Percentiles rank a stretch among this genome's conserved stretches.
phyloP scores from a whole-genome alignment of 2,113 vertebrate genomes.

The Cavia porcellus region DNA sequence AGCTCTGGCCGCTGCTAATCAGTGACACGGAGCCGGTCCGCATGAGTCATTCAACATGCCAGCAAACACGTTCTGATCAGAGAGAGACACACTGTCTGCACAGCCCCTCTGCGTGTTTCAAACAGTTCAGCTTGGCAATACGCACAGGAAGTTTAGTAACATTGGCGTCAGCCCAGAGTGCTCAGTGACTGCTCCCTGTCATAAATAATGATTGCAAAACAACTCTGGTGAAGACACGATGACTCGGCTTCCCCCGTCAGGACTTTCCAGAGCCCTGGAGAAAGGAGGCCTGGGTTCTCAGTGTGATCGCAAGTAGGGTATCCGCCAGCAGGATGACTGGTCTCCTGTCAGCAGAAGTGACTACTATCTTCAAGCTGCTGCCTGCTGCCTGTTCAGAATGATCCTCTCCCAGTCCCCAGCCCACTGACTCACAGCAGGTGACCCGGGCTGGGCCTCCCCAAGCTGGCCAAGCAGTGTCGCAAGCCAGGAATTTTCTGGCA shows the following conservation, averaged over 20 bases:
- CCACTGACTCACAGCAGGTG: constrained; percentile 40
- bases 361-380: background rate
- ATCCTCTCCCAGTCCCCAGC: background rate
- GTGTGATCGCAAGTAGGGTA: background rate
- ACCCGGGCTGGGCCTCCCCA: constrained; percentile 29
- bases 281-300: background rate
- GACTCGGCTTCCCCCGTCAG: background rate
- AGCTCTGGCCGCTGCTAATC: background rate
- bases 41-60: background rate
- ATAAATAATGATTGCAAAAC: background rate
- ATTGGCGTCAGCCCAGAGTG: background rate
- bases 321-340: background rate
- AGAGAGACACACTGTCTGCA: background rate
- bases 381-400: background rate
- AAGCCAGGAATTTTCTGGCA: constrained; percentile 78
- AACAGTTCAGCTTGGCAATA: background rate
- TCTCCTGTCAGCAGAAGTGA: constrained; percentile 63
- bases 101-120: background rate
- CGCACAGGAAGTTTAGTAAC: constrained; percentile 1
- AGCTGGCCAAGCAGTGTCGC: constrained; percentile 68
- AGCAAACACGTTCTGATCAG: background rate
- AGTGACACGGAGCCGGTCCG: background rate
- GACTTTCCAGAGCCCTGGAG: constrained; percentile 42
- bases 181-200: background rate
- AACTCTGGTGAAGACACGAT: background rate